Percentiles rank a stretch among this genome's conserved stretches.
These are phyloP conservation scores for Panagrolaimus sp. DNA, from an alignment of 1,140 invertebrate genomes.

Conservation along the genomic window DNA sequence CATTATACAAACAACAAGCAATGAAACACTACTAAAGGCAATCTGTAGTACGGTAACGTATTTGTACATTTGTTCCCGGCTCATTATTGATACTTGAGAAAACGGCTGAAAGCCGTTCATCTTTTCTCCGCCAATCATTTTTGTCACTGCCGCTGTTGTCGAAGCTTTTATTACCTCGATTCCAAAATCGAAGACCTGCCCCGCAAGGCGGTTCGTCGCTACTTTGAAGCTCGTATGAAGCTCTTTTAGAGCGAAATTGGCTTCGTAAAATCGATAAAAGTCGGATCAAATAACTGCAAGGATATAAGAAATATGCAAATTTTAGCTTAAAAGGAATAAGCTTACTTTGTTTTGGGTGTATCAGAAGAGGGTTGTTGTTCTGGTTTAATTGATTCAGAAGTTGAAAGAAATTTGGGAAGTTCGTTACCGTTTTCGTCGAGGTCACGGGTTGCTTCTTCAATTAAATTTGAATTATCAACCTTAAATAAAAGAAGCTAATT, in stretches of 20 bases:
- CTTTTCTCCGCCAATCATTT: background rate
- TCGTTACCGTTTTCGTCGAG: constrained; percentile 16
- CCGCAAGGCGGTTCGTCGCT: background rate
- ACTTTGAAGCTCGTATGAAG: background rate
- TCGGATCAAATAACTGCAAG: background rate
- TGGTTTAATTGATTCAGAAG: too few relatives aligned
- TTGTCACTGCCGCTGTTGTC: background rate
- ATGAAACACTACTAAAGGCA: constrained; percentile 51
- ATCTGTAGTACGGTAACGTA: constrained; percentile 57
- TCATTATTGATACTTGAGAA: constrained; percentile 24
- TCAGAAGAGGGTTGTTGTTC: too few relatives aligned
- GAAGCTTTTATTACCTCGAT: constrained; percentile 15
- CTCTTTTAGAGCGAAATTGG: background rate
- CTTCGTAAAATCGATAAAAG: background rate
- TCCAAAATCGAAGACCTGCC: background rate
- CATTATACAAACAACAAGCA: constrained; percentile 49
- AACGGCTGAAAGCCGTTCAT: constrained; percentile 38
- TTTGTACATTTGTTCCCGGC: constrained; percentile 46
- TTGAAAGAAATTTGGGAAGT: background rate
- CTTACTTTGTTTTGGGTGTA: too few relatives aligned
- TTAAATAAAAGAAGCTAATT: too few relatives aligned
- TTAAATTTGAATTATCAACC: too few relatives aligned
- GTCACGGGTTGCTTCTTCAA: background rate
- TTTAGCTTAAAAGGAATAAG: too few relatives aligned
- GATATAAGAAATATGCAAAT: too few relatives aligned